A percentile compares a stretch with the other conserved stretches of the same genome.
phyloP scores from a whole-genome alignment of 2,888 invertebrate species.

The Linhomoeus sp. region DNA sequence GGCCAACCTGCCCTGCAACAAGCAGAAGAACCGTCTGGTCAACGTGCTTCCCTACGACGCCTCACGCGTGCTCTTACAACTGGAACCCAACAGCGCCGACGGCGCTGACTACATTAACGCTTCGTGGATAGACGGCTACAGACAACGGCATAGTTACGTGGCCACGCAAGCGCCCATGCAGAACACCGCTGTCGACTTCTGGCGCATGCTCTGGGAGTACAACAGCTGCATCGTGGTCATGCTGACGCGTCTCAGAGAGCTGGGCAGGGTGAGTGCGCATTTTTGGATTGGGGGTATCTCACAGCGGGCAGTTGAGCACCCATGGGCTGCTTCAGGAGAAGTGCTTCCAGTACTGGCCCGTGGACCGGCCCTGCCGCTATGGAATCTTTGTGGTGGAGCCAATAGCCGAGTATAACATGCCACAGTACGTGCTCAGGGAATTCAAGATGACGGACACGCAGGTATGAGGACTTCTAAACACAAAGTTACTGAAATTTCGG shows the following conservation, averaged over 20 bases:
- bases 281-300: no score
- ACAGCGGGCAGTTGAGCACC: no score
- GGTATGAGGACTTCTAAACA: conserved; percentile 19
- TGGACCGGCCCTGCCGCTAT: conserved; percentile 84
- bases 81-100: background rate
- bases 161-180: conserved; percentile 93
- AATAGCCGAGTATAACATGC: conserved; percentile 98
- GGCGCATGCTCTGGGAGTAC: conserved; percentile 99
- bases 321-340: conserved; percentile 60
- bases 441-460: conserved; percentile 93
- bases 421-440: conserved; percentile 90
- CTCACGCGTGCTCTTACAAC: conserved; percentile 52
- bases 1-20: conserved; percentile 87
- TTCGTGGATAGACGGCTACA: conserved; percentile 70
- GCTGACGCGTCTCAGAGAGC: conserved; percentile 89
- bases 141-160: conserved; percentile 64
- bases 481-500: no score
- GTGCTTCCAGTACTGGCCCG: conserved; percentile 98
- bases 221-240: conserved; percentile 97
- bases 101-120: conserved; percentile 93
- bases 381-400: conserved; percentile 97
- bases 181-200: conserved; percentile 93
- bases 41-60: conserved; percentile 94
- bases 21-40: conserved; percentile 90
- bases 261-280: conserved; percentile 62